Conservation (phyloP, 2,797 vertebrate genomes). For the Pelobates cultripes region DNA sequence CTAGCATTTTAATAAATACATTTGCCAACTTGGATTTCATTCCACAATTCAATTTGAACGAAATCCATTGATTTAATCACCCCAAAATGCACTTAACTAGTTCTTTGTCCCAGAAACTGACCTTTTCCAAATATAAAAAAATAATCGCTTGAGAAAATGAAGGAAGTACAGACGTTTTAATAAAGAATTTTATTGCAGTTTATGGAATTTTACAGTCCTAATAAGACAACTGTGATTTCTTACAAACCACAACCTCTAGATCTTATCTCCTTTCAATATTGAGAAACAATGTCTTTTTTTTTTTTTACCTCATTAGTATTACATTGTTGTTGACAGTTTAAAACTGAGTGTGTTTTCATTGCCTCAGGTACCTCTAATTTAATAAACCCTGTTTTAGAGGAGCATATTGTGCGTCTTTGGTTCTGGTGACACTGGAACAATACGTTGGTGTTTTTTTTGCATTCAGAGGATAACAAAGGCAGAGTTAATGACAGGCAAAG, state of each 20-base stretch:
- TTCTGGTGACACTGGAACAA: neutral
- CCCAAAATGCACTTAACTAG: no score
- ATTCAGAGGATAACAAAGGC: neutral
- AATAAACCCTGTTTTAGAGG: neutral
- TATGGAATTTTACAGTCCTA: neutral
- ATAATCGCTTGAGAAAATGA: no score
- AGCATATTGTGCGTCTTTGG: neutral
- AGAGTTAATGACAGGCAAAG: neutral
- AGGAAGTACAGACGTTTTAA: no score
- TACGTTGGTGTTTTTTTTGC: neutral
- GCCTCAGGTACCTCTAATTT: neutral
- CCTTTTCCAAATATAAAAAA: no score
- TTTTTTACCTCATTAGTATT: neutral
- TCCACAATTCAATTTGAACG: no score
- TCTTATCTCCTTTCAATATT: neutral
- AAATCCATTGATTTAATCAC: no score
- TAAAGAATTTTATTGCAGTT: no score
- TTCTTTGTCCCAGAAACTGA: no score
- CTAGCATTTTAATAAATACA: no score
- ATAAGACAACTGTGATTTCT: neutral
- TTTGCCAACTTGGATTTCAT: no score
- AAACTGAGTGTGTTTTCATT: neutral
- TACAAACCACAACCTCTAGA: neutral
- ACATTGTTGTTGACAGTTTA: slow-evolving; percentile 2
- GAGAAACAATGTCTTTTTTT: neutral